Evolutionary conservation across 2,113 vertebrate species (phyloP).

Genomic region (Rattus norvegicus): GRCr8 NC_086039.1:115927001-115927500

Average conservation of each 20-base stretch:
- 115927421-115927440: background rate
- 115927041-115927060: background rate
- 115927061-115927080: background rate
- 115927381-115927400: background rate
- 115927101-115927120: slow-evolving; percentile 52
- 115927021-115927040: background rate
- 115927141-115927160: background rate
- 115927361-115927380: background rate
- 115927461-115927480: background rate
- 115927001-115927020: background rate
- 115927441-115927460: slow-evolving; percentile 16
- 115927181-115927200: slow-evolving; percentile 6
- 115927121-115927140: slow-evolving; percentile 40
- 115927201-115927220: slow-evolving; percentile 26
- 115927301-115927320: background rate
- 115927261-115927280: slow-evolving; percentile 17
- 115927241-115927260: slow-evolving; percentile 31
- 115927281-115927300: background rate
- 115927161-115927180: slow-evolving; percentile 29
- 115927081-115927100: slow-evolving; percentile 33
- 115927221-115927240: slow-evolving; percentile 30
- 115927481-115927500: slow-evolving; percentile 22
- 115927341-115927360: background rate
- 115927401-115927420: background rate
- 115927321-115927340: slow-evolving; percentile 5